These are phyloP conservation scores for Porites lobata DNA, from an alignment of 92 coral and sea anemone species.

Conservation along the genomic window DNA sequence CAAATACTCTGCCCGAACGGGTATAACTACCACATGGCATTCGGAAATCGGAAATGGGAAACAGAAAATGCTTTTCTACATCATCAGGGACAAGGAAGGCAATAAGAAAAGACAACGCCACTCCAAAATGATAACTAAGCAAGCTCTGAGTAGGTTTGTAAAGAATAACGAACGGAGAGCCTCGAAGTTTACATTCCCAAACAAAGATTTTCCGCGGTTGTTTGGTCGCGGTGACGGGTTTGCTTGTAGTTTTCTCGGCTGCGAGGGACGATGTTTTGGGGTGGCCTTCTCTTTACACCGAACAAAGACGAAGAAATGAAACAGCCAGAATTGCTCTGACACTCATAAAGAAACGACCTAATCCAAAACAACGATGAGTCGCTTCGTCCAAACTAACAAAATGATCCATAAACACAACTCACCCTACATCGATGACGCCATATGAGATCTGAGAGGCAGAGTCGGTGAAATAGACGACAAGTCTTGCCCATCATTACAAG, in stretches of 20 bases:
- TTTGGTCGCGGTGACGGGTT: not conserved
- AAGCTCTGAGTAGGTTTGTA: not conserved
- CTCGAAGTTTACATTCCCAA: not conserved
- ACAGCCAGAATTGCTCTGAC: not conserved
- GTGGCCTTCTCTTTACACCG: constrained; percentile 18
- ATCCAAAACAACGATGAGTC: constrained; percentile 12
- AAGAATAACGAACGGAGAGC: not conserved
- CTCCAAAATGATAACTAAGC: not conserved
- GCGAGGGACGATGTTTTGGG: constrained; percentile 3
- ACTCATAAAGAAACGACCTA: constrained; percentile 21
- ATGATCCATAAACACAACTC: constrained; percentile 70
- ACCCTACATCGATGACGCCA: constrained; percentile 99
- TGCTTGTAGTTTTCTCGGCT: not conserved
- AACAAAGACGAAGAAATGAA: not conserved
- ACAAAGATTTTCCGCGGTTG: constrained; percentile 1
- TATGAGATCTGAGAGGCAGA: constrained; percentile 98
- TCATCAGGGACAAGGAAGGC: not conserved
- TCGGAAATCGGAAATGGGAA: constrained; percentile 49
- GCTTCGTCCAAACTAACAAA: constrained; percentile 43
- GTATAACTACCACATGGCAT: constrained; percentile 61
- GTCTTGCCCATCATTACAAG: constrained; percentile 98
- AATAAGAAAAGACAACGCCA: not conserved
- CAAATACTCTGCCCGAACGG: constrained; percentile 54
- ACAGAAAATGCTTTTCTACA: constrained; percentile 18
- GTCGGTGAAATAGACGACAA: constrained; percentile 98